Conservation (phyloP, 2,113 vertebrate species). For the Sylvia atricapilla region DNA sequence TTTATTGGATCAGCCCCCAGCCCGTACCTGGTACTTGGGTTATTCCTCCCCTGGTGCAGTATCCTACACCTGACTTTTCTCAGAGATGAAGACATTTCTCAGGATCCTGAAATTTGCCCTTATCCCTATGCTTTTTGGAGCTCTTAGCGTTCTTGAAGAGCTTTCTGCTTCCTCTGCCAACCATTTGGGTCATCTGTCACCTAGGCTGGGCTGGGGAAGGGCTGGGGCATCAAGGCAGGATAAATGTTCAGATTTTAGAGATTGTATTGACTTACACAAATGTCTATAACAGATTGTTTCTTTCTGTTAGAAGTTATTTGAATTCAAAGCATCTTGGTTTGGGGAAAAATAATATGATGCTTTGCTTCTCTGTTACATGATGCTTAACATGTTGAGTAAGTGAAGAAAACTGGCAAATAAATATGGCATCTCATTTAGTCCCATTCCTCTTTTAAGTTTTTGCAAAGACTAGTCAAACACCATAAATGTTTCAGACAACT, state of each 20-base stretch:
- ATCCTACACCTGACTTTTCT: not conserved
- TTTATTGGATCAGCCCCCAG: not conserved
- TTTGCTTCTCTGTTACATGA: not conserved
- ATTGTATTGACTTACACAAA: rapidly evolving
- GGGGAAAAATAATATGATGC: not conserved
- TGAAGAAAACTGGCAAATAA: not conserved
- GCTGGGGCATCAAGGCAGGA: not conserved
- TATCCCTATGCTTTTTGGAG: not conserved
- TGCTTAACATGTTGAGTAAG: not conserved
- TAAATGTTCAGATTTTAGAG: not conserved
- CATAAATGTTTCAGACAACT: not conserved
- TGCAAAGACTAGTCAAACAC: not conserved
- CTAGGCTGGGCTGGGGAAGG: not conserved
- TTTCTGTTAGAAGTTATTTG: not conserved
- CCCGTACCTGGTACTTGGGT: not conserved
- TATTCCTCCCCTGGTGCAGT: not conserved
- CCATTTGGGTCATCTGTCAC: rapidly evolving
- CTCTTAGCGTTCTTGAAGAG: not conserved
- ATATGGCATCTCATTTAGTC: not conserved
- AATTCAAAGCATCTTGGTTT: not conserved
- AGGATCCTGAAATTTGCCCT: not conserved
- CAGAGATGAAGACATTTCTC: not conserved
- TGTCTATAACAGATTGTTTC: not conserved
- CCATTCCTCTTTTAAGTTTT: not conserved
- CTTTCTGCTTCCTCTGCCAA: not conserved